phyloP scores from a whole-genome alignment of 2,113 vertebrate species.

The Percina caprodes region DNA sequence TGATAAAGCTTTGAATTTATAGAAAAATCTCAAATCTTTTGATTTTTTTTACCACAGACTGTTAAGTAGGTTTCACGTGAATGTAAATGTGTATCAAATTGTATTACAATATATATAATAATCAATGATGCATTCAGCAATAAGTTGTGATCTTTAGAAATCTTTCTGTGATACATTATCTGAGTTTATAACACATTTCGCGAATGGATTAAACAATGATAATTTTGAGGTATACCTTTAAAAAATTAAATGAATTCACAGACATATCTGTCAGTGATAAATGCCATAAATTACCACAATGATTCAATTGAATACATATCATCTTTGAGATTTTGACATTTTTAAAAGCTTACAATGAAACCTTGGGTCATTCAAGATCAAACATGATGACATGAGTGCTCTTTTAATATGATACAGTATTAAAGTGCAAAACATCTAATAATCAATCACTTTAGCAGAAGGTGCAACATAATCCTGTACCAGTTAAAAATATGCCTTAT shows the following conservation, averaged over 20 bases:
- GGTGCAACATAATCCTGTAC: slow-evolving; percentile 51
- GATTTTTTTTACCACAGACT: neutral
- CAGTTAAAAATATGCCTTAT: slow-evolving; percentile 76
- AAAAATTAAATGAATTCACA: neutral
- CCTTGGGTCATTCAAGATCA: neutral
- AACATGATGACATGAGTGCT: neutral
- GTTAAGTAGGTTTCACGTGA: neutral
- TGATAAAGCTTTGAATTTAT: neutral
- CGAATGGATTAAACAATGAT: neutral
- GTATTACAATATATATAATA: neutral
- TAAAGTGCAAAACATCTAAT: neutral
- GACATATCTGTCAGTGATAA: neutral
- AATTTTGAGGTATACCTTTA: too few relatives aligned
- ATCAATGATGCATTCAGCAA: neutral
- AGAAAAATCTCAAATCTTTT: neutral
- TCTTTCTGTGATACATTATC: neutral
- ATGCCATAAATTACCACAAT: neutral
- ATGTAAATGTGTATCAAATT: neutral
- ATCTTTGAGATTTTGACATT: neutral
- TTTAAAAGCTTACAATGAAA: neutral
- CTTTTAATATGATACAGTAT: neutral
- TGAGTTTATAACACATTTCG: neutral
- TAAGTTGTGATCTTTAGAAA: neutral
- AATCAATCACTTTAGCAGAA: neutral
- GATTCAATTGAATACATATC: neutral